Percentiles rank a stretch among this genome's conserved stretches.
phyloP scores from a whole-genome alignment of 2,888 invertebrate genomes.

The Mystacides longicornis region DNA sequence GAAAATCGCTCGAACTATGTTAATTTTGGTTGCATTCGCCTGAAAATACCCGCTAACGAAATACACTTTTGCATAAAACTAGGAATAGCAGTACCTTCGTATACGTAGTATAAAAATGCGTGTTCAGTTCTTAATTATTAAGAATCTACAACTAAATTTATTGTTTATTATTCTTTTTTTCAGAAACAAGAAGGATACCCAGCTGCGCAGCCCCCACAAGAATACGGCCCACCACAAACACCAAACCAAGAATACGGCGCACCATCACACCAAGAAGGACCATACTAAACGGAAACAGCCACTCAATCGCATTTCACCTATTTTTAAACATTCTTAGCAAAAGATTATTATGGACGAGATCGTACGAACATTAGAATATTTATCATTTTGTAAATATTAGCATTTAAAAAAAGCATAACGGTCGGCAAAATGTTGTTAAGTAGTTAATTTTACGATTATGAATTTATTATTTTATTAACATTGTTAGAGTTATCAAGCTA shows the following conservation, averaged over 20 bases:
- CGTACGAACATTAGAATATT: neutral
- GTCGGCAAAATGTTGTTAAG: neutral
- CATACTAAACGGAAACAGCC: conserved; percentile 17
- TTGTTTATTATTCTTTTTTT: conserved; percentile 15
- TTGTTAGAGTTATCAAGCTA: no score
- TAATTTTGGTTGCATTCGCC: no score
- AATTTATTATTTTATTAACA: neutral
- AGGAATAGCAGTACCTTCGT: no score
- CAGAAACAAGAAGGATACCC: conserved; percentile 56
- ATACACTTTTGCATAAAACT: no score
- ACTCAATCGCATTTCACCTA: conserved; percentile 4
- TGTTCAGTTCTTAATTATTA: neutral
- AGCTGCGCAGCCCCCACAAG: conserved; percentile 38
- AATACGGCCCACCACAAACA: conserved; percentile 47
- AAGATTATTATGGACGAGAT: neutral
- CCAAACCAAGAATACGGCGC: conserved; percentile 41
- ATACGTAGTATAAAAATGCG: neutral
- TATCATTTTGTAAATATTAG: neutral
- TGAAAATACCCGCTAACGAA: no score
- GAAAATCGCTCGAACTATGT: no score
- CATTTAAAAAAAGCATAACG: conserved; percentile 1
- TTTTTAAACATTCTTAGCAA: neutral
- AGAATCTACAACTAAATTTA: neutral
- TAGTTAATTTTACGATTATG: neutral
- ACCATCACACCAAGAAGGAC: conserved; percentile 28